Conservation (phyloP, 2,113 vertebrate species). For the Phyllostomus discolor region DNA sequence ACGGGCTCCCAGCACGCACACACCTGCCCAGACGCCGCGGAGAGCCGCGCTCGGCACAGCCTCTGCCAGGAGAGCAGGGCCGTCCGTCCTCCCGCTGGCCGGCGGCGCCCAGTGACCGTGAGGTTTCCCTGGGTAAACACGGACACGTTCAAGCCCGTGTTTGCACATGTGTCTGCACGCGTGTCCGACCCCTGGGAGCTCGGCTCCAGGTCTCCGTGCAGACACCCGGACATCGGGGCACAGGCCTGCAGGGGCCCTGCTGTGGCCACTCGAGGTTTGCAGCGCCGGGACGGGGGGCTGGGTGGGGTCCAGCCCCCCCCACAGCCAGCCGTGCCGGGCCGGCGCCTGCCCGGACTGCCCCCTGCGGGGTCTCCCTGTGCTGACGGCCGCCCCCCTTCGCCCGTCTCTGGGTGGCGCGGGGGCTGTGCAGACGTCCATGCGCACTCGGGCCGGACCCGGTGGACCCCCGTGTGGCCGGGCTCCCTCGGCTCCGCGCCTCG, state of each 20-base stretch:
- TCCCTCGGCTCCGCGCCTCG: slow-evolving; percentile 56
- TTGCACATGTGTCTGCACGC: neutral
- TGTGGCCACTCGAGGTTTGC: neutral
- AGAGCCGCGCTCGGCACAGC: fast-evolving
- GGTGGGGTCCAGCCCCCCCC: neutral
- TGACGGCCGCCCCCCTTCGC: slow-evolving; percentile 63
- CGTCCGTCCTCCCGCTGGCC: too few species aligned
- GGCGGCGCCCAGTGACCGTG: too few species aligned
- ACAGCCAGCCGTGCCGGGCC: neutral
- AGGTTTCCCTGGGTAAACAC: too few species aligned
- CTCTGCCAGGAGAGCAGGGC: neutral
- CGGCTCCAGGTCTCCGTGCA: fast-evolving
- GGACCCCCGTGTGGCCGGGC: slow-evolving; percentile 49
- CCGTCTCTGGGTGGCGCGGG: neutral
- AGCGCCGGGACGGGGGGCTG: fast-evolving
- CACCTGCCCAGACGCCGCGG: neutral
- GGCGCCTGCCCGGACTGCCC: neutral
- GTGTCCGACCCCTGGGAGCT: neutral
- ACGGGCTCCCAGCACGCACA: neutral
- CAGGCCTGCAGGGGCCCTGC: neutral
- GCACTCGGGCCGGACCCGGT: neutral
- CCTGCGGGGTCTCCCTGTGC: neutral
- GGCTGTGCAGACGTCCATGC: slow-evolving; percentile 30
- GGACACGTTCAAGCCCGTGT: fast-evolving
- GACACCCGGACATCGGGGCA: neutral